Percentiles rank a stretch among this genome's conserved stretches.
phyloP scores from a whole-genome alignment of 2,113 vertebrate species.

The Anseranas semipalmata region DNA sequence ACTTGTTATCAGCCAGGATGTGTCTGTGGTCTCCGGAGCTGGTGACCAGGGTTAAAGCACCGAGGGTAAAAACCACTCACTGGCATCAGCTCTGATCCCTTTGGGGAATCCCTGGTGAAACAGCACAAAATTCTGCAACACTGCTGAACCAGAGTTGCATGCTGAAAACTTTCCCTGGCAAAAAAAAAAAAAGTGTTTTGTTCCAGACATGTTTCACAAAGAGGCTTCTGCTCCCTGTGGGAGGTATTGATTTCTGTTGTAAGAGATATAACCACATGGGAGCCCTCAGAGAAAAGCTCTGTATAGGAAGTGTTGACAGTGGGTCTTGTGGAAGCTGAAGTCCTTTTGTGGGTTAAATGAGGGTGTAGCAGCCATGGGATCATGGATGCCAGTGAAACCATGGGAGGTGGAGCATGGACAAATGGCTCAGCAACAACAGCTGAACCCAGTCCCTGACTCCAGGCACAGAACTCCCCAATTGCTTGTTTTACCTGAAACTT shows the following conservation, averaged over 20 bases:
- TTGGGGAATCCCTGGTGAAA: neutral
- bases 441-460: neutral
- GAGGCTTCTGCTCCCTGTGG: neutral
- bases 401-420: neutral
- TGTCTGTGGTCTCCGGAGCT: neutral
- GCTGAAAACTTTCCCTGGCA: neutral
- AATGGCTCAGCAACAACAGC: neutral
- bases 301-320: fast-evolving
- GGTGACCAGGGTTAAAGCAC: neutral
- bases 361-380: neutral
- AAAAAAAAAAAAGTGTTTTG: neutral
- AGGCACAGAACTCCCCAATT: neutral
- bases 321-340: neutral
- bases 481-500: neutral
- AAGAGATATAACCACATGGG: neutral
- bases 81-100: neutral
- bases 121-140: neutral
- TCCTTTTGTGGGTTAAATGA: fast-evolving
- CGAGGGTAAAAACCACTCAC: neutral
- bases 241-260: neutral
- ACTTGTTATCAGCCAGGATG: neutral
- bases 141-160: neutral
- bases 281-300: neutral
- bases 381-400: neutral
- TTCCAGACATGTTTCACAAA: neutral